A percentile compares a stretch with the other conserved stretches of the same genome.
These are phyloP conservation scores for Cremastinae sp. DNA, from an alignment of 2,888 invertebrate genomes.

Conservation along the genomic window DNA sequence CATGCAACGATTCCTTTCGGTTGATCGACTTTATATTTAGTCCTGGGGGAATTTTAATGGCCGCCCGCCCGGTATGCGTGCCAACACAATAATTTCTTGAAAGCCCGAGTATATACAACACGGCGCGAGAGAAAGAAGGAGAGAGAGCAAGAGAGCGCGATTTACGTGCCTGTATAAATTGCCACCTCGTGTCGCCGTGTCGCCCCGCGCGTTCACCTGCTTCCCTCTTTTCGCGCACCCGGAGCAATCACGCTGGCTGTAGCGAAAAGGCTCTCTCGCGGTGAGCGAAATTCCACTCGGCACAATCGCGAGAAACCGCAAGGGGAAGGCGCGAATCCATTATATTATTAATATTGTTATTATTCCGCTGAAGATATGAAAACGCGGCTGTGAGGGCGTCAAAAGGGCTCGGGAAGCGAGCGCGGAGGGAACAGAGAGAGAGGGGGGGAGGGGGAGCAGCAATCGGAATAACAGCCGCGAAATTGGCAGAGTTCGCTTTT, in stretches of 20 bases:
- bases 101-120: too few species aligned
- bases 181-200: not conserved
- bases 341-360: slow-evolving; percentile 32
- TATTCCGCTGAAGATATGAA: slow-evolving; percentile 50
- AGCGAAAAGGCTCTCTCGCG: too few species aligned
- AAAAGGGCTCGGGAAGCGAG: too few species aligned
- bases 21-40: slow-evolving; percentile 54
- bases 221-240: slow-evolving; percentile 4
- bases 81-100: slow-evolving; percentile 35
- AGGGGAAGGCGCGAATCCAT: slow-evolving; percentile 17
- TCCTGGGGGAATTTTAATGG: slow-evolving; percentile 28
- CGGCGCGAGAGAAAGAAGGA: too few species aligned
- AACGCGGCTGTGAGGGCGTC: slow-evolving; percentile 30
- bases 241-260: too few species aligned
- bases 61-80: slow-evolving; percentile 19
- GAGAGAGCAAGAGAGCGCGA: slow-evolving; percentile 3
- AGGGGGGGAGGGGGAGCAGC: not conserved
- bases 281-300: too few species aligned
- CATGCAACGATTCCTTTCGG: slow-evolving; percentile 18
- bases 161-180: slow-evolving; percentile 36
- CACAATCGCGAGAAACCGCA: slow-evolving; percentile 15
- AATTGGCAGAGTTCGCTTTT: slow-evolving; percentile 51
- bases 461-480: slow-evolving; percentile 55
- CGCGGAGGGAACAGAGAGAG: not conserved
- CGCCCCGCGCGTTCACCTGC: not conserved